phyloP scores from a whole-genome alignment of 2,797 vertebrate genomes.

The Lindbergichthys nudifrons region DNA sequence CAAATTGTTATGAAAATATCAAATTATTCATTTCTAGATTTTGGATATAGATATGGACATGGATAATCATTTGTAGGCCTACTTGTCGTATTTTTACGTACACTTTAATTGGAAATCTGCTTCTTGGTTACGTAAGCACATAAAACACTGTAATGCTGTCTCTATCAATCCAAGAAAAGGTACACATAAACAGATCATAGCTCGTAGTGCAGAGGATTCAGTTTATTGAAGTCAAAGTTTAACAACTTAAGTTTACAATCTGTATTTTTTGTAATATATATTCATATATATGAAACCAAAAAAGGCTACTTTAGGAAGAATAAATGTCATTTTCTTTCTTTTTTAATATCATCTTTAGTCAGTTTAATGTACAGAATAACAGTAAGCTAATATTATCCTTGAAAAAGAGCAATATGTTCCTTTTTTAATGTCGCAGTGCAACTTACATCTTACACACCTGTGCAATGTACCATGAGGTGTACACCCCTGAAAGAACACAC shows the following conservation, averaged over 20 bases:
- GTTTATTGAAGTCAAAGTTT: slow-evolving; percentile 93
- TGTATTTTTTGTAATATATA: slow-evolving; percentile 86
- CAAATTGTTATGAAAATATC: too few species aligned
- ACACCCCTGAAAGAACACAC: slow-evolving; percentile 93
- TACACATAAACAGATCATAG: slow-evolving; percentile 57
- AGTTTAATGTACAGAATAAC: slow-evolving; percentile 93
- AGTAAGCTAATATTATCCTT: slow-evolving; percentile 93
- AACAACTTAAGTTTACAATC: slow-evolving; percentile 88
- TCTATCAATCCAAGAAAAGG: slow-evolving; percentile 31
- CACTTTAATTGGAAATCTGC: not conserved
- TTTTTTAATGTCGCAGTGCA: slow-evolving; percentile 98
- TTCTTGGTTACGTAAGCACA: not conserved
- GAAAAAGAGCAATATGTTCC: slow-evolving; percentile 96
- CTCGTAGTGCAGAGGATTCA: slow-evolving; percentile 90
- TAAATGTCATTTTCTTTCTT: slow-evolving; percentile 89
- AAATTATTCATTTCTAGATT: too few species aligned
- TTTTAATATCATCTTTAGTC: slow-evolving; percentile 86
- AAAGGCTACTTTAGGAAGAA: slow-evolving; percentile 94
- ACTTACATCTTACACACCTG: slow-evolving; percentile 96
- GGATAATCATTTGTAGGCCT: too few species aligned
- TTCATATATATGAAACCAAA: slow-evolving; percentile 90
- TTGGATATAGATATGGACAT: too few species aligned
- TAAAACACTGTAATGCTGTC: not conserved
- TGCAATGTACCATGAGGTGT: slow-evolving; percentile 94
- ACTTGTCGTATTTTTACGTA: too few species aligned